Conservation (phyloP, 2,797 vertebrate species). For the Heterohyrax brucei region DNA sequence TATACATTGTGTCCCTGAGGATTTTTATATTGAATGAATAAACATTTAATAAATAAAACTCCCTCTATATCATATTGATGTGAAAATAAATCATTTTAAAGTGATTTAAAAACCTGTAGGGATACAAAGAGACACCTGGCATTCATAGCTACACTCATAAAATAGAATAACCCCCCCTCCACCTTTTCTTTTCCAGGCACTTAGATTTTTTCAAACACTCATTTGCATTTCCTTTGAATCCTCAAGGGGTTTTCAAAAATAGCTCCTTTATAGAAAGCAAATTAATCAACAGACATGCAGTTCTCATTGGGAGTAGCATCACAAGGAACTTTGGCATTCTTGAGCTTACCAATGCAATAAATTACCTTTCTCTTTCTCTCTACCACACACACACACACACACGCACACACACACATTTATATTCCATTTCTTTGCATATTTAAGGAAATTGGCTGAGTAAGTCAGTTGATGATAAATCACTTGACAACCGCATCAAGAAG, state of each 20-base stretch:
- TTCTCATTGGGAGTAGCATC: conserved; percentile 22
- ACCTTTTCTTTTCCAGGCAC: conserved; percentile 35
- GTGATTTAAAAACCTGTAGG: conserved; percentile 53
- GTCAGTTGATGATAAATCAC: neutral
- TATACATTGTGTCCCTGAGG: neutral
- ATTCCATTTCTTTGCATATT: neutral
- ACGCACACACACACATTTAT: neutral
- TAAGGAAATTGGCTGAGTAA: neutral
- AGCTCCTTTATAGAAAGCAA: conserved; percentile 70
- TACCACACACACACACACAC: neutral
- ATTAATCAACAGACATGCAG: conserved; percentile 54
- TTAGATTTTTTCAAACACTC: conserved; percentile 32
- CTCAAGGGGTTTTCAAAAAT: conserved; percentile 75
- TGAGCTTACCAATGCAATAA: neutral
- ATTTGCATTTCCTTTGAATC: conserved; percentile 77
- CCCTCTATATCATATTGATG: conserved; percentile 21
- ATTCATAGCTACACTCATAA: conserved; percentile 35
- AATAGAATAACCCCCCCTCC: conserved; percentile 34
- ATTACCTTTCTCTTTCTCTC: neutral
- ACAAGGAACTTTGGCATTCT: neutral
- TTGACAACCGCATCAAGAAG: neutral
- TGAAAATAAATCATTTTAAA: conserved; percentile 69
- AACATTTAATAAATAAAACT: conserved; percentile 60
- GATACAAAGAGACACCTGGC: neutral
- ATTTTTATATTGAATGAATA: conserved; percentile 68